A percentile compares a stretch with the other conserved stretches of the same genome.
Conservation (phyloP, 2,888 invertebrate species). For the Hedychridium roseum region DNA sequence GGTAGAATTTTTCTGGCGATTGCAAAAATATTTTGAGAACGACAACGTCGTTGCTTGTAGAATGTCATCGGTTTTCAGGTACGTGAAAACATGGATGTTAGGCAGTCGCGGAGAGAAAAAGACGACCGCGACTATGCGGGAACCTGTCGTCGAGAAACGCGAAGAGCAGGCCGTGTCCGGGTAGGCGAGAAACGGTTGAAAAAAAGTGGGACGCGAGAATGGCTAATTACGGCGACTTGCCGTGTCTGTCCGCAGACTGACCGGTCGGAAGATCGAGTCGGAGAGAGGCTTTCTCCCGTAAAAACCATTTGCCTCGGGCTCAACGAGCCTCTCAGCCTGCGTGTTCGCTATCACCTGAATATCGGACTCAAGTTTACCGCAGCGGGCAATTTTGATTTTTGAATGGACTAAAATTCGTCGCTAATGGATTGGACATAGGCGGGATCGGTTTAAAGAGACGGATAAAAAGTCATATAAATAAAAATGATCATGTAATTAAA, state of each 20-base stretch:
- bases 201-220: slow-evolving; percentile 33
- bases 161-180: slow-evolving; percentile 26
- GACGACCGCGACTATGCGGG: slow-evolving; percentile 10
- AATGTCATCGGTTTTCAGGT: no score
- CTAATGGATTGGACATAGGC: not conserved
- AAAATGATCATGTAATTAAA: slow-evolving; percentile 59
- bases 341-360: slow-evolving; percentile 37
- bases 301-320: slow-evolving; percentile 41
- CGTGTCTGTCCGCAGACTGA: slow-evolving; percentile 9
- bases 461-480: slow-evolving; percentile 51
- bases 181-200: slow-evolving; percentile 22
- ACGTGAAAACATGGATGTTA: no score
- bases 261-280: not conserved
- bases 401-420: no score
- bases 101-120: not conserved
- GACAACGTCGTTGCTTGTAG: no score
- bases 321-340: slow-evolving; percentile 36
- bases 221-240: slow-evolving; percentile 22
- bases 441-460: slow-evolving; percentile 14
- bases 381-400: slow-evolving; percentile 13
- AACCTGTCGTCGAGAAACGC: slow-evolving; percentile 31
- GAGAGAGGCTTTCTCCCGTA: slow-evolving; percentile 15
- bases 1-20: no score
- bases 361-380: slow-evolving; percentile 36
- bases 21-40: no score